phyloP scores from a whole-genome alignment of 1,140 invertebrate species.

The Lineus longissimus region DNA sequence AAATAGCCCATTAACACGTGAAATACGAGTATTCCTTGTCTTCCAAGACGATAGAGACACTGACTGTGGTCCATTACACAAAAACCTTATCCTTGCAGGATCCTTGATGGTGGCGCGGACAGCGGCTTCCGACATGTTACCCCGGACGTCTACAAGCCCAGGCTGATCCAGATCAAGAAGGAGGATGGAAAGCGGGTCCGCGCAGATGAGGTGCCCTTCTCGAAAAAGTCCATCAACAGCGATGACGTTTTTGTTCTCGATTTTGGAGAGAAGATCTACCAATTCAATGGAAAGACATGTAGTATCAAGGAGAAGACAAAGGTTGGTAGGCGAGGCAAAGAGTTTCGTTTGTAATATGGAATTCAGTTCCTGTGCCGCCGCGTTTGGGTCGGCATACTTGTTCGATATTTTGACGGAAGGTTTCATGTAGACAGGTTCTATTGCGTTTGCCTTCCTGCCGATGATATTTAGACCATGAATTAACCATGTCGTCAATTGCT shows the following conservation, averaged over 20 bases:
- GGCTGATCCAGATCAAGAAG: constrained; percentile 60
- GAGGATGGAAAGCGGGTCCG: constrained; percentile 50
- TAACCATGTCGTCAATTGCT: too few relatives aligned
- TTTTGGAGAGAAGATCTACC: constrained; percentile 69
- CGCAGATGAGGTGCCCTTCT: constrained; percentile 30
- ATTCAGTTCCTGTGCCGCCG: too few relatives aligned
- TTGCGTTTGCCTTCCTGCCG: too few relatives aligned
- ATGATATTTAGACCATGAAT: too few relatives aligned
- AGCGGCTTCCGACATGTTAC: constrained; percentile 59
- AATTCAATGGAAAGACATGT: constrained; percentile 60
- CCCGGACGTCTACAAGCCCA: constrained; percentile 55
- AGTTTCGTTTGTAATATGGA: too few relatives aligned
- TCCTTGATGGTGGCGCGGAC: constrained; percentile 61
- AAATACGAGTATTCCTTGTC: too few relatives aligned
- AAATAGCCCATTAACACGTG: too few relatives aligned
- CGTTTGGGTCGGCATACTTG: too few relatives aligned
- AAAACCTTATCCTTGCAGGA: constrained; percentile 49
- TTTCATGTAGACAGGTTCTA: too few relatives aligned
- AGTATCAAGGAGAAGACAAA: constrained; percentile 47
- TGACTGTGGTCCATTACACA: too few relatives aligned
- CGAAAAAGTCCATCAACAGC: constrained; percentile 64
- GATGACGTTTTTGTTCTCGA: constrained; percentile 89
- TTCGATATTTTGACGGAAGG: too few relatives aligned
- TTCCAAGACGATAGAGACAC: too few relatives aligned
- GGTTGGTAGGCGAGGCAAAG: constrained; percentile 20